These are phyloP conservation scores for Campoletis raptor DNA, from an alignment of 2,888 invertebrate genomes.

Conservation along the genomic window DNA sequence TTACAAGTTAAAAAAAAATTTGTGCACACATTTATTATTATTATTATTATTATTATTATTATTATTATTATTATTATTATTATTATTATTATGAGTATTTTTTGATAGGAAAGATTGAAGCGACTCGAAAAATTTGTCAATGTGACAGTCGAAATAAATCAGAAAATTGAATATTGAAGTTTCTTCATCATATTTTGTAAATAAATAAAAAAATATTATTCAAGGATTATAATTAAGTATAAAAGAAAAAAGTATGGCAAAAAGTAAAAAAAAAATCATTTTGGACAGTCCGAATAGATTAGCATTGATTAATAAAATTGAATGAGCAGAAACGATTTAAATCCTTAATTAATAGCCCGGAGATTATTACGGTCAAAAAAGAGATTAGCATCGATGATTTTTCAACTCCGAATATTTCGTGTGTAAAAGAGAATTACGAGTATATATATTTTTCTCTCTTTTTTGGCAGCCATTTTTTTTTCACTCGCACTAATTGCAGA, in stretches of 20 bases:
- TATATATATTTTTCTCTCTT: constrained; percentile 43
- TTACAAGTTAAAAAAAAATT: not conserved
- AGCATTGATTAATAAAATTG: constrained; percentile 57
- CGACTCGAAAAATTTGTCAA: not conserved
- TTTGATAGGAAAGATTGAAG: not conserved
- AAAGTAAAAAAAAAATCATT: not conserved
- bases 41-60: not conserved
- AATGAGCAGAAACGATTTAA: constrained; percentile 28
- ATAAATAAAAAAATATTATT: not conserved
- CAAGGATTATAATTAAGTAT: not conserved
- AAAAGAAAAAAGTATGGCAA: constrained; percentile 8
- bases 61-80: not conserved
- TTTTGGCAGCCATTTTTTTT: constrained; percentile 43
- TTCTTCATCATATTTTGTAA: not conserved
- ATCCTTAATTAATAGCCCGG: constrained; percentile 40
- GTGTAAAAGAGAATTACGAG: not conserved
- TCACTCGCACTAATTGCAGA: constrained; percentile 57
- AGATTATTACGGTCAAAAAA: constrained; percentile 41
- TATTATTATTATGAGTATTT: not conserved
- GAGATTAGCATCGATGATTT: constrained; percentile 53
- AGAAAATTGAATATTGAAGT: not conserved
- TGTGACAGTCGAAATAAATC: constrained; percentile 7
- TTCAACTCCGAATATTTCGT: constrained; percentile 49
- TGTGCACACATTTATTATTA: not conserved
- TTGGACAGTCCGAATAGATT: constrained; percentile 32